Evolutionary conservation across 2,113 vertebrate genomes (phyloP), one percentile per base, ranked within the genome.

Genomic region (Protobothrops flavoviridis): DNA sequence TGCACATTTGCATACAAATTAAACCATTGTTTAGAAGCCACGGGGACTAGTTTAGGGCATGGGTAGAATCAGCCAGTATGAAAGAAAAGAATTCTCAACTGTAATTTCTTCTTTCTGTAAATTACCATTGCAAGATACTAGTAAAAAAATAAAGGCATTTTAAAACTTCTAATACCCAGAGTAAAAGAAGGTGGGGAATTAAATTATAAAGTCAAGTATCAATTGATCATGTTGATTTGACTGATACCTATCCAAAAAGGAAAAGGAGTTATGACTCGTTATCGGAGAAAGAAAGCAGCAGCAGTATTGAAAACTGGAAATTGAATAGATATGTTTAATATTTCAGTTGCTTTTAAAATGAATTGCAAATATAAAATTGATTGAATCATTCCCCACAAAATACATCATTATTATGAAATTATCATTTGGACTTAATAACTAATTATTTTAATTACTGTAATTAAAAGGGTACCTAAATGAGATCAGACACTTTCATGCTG

Each of bases 401-500:
- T 23, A 86, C 61, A 39, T 59, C 91, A n/a, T 39, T 93, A 57
- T 90, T 91, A 56, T 2, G 1, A 61, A 61, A 89, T 61, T 92
- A 8, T 59, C 50, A 88, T 89, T 95, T 95, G 39, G 91, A 87
- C 26, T 2, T 29, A 64, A 64, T 10, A 64, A 5, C 43, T 12
- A 20, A 3, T 24, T 26, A 90, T 94, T 88, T 81, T 81, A 53
- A 90, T 33, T 33, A 10, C 50, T 0, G 0, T 45, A 24, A 0
- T 81, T 91, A 92, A 93, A 94, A 12, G 88, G 43, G 43, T 56
- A 39, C 87, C 59, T 74, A 45, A 52, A 24, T 92, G 74, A n/a
- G 33, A 48, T 92, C 81, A 92, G 52, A 87, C 88, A 21, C 90
- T 87, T 56, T 53, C 5, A 33, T 23, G 88, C 50, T 57, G 29